Percentiles rank a stretch among this genome's conserved stretches.
phyloP scores from a whole-genome alignment of 2,888 invertebrate genomes.

The Cheilosia variabilis region DNA sequence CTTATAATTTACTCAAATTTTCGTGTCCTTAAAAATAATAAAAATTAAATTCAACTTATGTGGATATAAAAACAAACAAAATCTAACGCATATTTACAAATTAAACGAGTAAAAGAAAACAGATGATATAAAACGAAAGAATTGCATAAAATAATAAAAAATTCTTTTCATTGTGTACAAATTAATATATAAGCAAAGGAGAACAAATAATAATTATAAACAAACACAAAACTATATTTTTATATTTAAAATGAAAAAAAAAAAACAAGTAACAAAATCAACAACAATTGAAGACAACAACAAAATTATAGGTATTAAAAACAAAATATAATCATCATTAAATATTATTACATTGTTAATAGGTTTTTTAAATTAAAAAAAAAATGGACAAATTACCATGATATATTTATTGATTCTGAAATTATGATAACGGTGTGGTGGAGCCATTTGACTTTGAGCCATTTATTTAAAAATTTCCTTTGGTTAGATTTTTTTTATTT shows the following conservation, averaged over 20 bases:
- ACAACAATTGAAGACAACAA: conserved; percentile 51
- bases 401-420: conserved; percentile 36
- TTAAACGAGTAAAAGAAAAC: conserved; percentile 41
- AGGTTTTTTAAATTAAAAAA: conserved; percentile 34
- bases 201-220: conserved; percentile 62
- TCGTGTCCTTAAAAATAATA: conserved; percentile 64
- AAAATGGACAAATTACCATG: conserved; percentile 18
- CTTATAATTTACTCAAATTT: conserved; percentile 49
- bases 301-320: conserved; percentile 47
- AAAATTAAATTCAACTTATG: conserved; percentile 45
- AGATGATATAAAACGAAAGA: conserved; percentile 34
- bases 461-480: conserved; percentile 45
- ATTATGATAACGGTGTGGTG: conserved; percentile 29
- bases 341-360: conserved; percentile 65
- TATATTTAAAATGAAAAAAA: conserved; percentile 52
- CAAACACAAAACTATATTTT: conserved; percentile 65
- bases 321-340: conserved; percentile 65
- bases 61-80: conserved; percentile 37
- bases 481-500: conserved; percentile 17
- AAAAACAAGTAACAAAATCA: conserved; percentile 9
- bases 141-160: conserved; percentile 55
- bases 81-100: conserved; percentile 70
- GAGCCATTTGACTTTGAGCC: conserved; percentile 59
- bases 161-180: conserved; percentile 73
- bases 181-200: conserved; percentile 66